Conservation (phyloP, 2,113 vertebrate genomes). For the Camelus dromedarius region DNA sequence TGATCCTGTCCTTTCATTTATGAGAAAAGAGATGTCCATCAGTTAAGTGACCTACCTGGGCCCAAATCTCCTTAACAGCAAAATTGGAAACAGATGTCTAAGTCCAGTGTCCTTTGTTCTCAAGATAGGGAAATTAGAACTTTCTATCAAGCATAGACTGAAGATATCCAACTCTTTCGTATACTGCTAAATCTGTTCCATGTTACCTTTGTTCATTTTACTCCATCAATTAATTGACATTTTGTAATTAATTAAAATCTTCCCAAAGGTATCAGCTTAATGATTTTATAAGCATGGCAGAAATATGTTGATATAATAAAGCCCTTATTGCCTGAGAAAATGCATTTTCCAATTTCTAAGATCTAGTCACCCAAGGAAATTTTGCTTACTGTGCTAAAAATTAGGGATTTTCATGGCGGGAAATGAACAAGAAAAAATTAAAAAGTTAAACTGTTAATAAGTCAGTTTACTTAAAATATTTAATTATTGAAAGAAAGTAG, state of each 20-base stretch:
- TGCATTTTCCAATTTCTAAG: neutral
- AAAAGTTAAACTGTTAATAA: neutral
- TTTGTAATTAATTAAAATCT: conserved; percentile 29
- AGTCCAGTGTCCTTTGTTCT: neutral
- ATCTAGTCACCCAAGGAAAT: neutral
- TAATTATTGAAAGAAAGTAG: neutral
- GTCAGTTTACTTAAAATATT: neutral
- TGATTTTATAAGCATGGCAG: neutral
- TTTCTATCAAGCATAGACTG: neutral
- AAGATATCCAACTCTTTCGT: neutral
- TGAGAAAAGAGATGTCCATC: neutral
- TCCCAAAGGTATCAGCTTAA: neutral
- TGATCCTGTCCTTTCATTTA: neutral
- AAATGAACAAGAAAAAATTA: neutral
- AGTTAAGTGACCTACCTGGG: neutral
- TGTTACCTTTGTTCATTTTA: neutral
- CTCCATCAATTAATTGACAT: neutral
- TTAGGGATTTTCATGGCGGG: neutral
- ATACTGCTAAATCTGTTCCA: neutral
- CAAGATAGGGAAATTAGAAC: neutral
- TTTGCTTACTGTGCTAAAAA: neutral
- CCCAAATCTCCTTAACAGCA: neutral
- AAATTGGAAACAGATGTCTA: neutral
- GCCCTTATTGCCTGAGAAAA: neutral
- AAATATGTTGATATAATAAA: neutral